phyloP scores from a whole-genome alignment of 2,888 invertebrate species.

The Orthonevra nobilis region DNA sequence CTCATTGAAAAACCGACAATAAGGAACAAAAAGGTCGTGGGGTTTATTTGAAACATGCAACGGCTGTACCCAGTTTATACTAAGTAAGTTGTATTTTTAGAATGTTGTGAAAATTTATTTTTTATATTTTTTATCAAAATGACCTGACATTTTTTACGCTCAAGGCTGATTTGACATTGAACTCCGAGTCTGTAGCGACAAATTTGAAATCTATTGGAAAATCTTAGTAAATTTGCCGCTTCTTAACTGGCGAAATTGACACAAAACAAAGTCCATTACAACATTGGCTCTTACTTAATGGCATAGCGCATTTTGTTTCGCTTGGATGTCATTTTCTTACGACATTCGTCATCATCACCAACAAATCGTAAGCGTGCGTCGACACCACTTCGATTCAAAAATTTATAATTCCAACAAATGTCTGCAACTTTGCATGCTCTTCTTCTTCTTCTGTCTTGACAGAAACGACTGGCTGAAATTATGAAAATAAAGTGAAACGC shows the following conservation, averaged over 20 bases:
- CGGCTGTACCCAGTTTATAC: no score
- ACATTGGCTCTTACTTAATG: constrained; percentile 50
- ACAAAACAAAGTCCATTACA: constrained; percentile 21
- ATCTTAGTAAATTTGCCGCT: constrained; percentile 8
- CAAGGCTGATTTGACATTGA: constrained; percentile 58
- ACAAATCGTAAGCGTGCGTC: constrained; percentile 59
- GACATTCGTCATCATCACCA: constrained; percentile 47
- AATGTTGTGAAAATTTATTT: no score
- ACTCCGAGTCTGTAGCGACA: constrained; percentile 14
- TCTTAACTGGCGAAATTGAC: constrained; percentile 17
- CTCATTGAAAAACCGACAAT: no score
- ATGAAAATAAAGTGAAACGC: constrained; percentile 64
- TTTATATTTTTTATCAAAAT: no score
- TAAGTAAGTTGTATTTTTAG: no score
- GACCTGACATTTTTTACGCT: no score
- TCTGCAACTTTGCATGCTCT: constrained; percentile 33
- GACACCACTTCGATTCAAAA: constrained; percentile 55
- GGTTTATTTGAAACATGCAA: no score
- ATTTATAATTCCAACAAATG: constrained; percentile 22
- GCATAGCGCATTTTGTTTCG: constrained; percentile 29
- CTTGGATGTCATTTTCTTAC: constrained; percentile 35
- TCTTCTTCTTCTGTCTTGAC: background rate
- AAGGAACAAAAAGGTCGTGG: no score
- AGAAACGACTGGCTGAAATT: no score
- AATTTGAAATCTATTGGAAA: constrained; percentile 11